phyloP scores from a whole-genome alignment of 2,113 vertebrate species.

The Thunnus thynnus region DNA sequence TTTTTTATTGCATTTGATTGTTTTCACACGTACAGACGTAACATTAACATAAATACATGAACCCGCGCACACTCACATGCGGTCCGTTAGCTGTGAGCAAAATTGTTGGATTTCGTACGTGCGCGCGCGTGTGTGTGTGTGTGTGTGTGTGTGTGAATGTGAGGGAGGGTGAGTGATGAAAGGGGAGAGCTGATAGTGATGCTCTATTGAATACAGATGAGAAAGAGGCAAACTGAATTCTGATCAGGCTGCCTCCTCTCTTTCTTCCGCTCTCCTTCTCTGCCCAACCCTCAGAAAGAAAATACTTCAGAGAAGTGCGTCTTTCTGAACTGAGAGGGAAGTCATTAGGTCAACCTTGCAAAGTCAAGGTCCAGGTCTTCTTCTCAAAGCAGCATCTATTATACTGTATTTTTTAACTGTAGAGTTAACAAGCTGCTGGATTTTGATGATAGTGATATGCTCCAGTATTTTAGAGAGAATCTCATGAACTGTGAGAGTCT shows the following conservation, averaged over 20 bases:
- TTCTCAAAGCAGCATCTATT: conserved; percentile 22
- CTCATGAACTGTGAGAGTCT: conserved; percentile 10
- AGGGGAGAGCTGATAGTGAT: conserved; percentile 63
- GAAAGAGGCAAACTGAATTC: conserved; percentile 66
- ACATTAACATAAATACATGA: background rate
- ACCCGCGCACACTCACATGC: background rate
- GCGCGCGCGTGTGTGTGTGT: conserved; percentile 6
- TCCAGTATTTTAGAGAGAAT: conserved; percentile 7
- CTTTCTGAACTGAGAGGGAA: conserved; percentile 47
- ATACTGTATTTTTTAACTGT: background rate
- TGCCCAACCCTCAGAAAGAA: conserved; percentile 51
- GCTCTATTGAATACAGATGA: conserved; percentile 79
- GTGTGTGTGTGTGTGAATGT: conserved; percentile 28
- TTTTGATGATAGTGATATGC: conserved; percentile 2
- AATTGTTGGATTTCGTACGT: conserved; percentile 40
- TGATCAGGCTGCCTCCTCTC: conserved; percentile 53
- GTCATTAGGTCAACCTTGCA: conserved; percentile 56
- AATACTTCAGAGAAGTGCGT: conserved; percentile 55
- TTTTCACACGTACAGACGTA: conserved; percentile 10
- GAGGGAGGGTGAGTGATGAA: conserved; percentile 70
- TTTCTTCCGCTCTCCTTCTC: conserved; percentile 20
- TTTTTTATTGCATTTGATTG: conserved; percentile 18
- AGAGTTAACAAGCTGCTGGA: conserved; percentile 24
- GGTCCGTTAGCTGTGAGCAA: conserved; percentile 25
- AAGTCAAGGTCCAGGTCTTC: conserved; percentile 44